phyloP scores from a whole-genome alignment of 2,113 vertebrate species.

The Chascanopsetta lugubris region DNA sequence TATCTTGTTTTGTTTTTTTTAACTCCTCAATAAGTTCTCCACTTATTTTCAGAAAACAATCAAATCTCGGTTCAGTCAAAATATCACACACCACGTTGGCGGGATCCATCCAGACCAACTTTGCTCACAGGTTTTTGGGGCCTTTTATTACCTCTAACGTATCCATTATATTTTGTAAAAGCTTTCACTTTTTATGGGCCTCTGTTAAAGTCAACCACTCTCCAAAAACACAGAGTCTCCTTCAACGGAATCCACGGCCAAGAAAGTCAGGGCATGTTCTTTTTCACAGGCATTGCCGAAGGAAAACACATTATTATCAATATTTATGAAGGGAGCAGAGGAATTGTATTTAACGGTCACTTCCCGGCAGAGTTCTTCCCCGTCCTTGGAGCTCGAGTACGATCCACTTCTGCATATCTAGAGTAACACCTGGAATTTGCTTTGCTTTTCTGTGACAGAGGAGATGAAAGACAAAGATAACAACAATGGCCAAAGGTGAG shows the following conservation, averaged over 20 bases:
- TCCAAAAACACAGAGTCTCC: too few relatives aligned
- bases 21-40: too few relatives aligned
- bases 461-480: conserved; percentile 36
- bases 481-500: conserved; percentile 18
- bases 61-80: neutral
- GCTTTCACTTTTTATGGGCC: neutral
- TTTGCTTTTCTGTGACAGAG: conserved; percentile 15
- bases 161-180: neutral
- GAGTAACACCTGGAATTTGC: conserved; percentile 24
- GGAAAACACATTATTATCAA: conserved; percentile 2
- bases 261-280: neutral
- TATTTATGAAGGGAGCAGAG: neutral
- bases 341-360: conserved; percentile 7
- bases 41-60: neutral
- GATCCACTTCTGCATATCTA: conserved; percentile 26
- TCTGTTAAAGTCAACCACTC: too few relatives aligned
- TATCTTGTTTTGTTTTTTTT: too few relatives aligned
- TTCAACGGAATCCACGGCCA: neutral
- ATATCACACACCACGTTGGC: too few relatives aligned
- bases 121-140: too few relatives aligned
- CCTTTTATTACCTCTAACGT: too few relatives aligned
- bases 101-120: too few relatives aligned
- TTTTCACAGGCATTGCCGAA: neutral
- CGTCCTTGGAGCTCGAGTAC: conserved; percentile 5
- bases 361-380: neutral